Percentiles rank a stretch among this genome's conserved stretches.
Conservation (phyloP, 2,888 invertebrate species). For the Coelopa pilipes region DNA sequence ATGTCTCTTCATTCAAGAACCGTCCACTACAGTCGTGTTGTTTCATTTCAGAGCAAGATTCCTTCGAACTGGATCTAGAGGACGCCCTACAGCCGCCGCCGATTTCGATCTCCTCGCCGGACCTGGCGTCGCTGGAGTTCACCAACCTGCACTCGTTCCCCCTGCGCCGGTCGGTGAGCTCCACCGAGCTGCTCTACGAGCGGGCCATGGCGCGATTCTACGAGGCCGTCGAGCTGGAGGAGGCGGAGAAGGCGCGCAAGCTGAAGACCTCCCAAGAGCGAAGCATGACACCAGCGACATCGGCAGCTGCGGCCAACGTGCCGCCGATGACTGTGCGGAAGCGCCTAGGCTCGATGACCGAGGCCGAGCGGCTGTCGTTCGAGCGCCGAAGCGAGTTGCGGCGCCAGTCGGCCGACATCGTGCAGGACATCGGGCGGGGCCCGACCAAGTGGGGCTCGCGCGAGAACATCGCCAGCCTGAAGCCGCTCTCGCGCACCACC, state of each 20-base stretch:
- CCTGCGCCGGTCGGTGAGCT: conserved; percentile 80
- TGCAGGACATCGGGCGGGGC: conserved; percentile 41
- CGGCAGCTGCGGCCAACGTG: conserved; percentile 39
- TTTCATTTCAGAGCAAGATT: conserved; percentile 68
- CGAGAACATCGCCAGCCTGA: conserved; percentile 54
- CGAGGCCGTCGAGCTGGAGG: conserved; percentile 80
- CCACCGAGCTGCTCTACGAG: conserved; percentile 84
- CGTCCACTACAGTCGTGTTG: background rate
- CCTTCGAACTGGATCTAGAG: conserved; percentile 74
- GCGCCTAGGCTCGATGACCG: conserved; percentile 69
- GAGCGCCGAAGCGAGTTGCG: conserved; percentile 68
- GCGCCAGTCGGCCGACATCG: conserved; percentile 68
- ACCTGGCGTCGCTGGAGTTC: conserved; percentile 75
- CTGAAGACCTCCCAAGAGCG: conserved; percentile 55
- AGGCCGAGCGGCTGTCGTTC: conserved; percentile 67
- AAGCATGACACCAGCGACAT: conserved; percentile 41
- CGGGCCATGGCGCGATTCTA: conserved; percentile 85
- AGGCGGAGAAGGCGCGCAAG: conserved; percentile 70
- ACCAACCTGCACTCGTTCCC: conserved; percentile 67
- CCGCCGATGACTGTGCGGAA: conserved; percentile 60
- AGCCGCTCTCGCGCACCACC: conserved; percentile 46
- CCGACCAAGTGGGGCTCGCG: conserved; percentile 61
- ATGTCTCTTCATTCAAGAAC: background rate
- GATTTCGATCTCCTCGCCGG: conserved; percentile 84
- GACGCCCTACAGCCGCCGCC: conserved; percentile 81